These are phyloP conservation scores for Melipona bicolor DNA, from an alignment of 2,888 invertebrate genomes.

Conservation along the genomic window DNA sequence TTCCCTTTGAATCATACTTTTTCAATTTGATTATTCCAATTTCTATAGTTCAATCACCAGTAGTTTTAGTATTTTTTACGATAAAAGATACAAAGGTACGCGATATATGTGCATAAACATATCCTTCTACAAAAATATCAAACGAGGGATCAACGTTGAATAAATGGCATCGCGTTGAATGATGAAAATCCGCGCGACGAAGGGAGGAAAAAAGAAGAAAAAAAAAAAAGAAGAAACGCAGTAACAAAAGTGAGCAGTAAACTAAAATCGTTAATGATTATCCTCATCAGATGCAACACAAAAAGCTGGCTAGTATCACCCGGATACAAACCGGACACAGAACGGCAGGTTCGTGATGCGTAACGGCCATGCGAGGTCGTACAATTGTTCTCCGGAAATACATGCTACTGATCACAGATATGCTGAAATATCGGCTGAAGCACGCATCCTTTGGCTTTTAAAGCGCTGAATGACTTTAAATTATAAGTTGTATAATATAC, in stretches of 20 bases:
- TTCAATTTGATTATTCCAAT: too few species aligned
- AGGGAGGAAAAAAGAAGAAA: background rate
- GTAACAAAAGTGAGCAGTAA: background rate
- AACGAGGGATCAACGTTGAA: background rate
- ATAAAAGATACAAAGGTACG: too few species aligned
- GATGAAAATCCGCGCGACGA: background rate
- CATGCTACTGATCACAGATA: conserved; percentile 62
- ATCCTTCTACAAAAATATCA: background rate
- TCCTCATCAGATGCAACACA: conserved; percentile 24
- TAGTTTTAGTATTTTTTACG: too few species aligned
- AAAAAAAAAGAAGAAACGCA: background rate
- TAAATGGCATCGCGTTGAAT: background rate
- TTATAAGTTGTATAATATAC: conserved; percentile 46
- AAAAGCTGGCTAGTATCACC: conserved; percentile 49
- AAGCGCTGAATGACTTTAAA: conserved; percentile 18
- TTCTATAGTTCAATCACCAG: too few species aligned
- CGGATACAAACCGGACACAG: conserved; percentile 56
- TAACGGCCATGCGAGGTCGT: conserved; percentile 65
- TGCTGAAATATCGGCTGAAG: conserved; percentile 51
- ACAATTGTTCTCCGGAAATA: conserved; percentile 63
- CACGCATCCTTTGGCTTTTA: conserved; percentile 50
- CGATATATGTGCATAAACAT: too few species aligned
- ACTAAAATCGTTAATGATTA: conserved; percentile 34
- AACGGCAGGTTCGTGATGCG: conserved; percentile 62
- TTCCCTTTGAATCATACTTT: too few species aligned